A percentile compares a stretch with the other conserved stretches of the same genome.
These are phyloP conservation scores for Salmo trutta DNA, from an alignment of 2,797 vertebrate genomes.

Conservation along the genomic window DNA sequence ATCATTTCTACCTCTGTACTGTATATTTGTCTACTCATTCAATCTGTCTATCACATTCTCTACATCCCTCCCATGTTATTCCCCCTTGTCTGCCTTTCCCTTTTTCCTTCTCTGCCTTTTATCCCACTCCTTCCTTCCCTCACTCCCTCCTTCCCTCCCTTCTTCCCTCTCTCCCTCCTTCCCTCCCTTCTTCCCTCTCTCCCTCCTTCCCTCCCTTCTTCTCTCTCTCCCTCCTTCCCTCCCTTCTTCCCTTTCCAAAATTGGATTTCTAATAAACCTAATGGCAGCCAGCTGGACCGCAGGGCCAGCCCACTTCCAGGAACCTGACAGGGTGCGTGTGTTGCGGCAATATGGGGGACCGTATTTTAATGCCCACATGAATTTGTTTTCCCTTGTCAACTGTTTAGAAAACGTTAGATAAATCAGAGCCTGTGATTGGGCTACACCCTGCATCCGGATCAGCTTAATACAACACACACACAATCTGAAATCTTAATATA, in stretches of 20 bases:
- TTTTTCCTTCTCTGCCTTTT: not conserved
- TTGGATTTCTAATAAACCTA: conserved; percentile 65
- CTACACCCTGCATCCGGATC: conserved; percentile 60
- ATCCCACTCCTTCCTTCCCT: not conserved
- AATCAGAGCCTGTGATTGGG: conserved; percentile 59
- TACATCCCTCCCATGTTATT: not conserved
- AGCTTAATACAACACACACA: conserved; percentile 31
- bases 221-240: not conserved
- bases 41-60: not conserved
- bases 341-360: conserved; percentile 9
- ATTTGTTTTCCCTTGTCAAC: conserved; percentile 65
- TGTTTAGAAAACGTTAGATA: conserved; percentile 69
- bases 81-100: not conserved
- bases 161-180: conserved; percentile 10
- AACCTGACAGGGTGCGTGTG: conserved; percentile 17
- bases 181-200: conserved; percentile 11
- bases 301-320: conserved; percentile 50
- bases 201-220: not conserved
- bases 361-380: conserved; percentile 68
- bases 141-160: not conserved
- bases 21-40: not conserved
- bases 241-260: conserved; percentile 22
- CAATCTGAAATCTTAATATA: conserved; percentile 54
- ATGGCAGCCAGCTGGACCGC: conserved; percentile 48
- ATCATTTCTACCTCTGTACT: no score